Evolutionary conservation across 2,888 invertebrate genomes (phyloP).

Genomic region (Cepaea hortensis): DNA sequence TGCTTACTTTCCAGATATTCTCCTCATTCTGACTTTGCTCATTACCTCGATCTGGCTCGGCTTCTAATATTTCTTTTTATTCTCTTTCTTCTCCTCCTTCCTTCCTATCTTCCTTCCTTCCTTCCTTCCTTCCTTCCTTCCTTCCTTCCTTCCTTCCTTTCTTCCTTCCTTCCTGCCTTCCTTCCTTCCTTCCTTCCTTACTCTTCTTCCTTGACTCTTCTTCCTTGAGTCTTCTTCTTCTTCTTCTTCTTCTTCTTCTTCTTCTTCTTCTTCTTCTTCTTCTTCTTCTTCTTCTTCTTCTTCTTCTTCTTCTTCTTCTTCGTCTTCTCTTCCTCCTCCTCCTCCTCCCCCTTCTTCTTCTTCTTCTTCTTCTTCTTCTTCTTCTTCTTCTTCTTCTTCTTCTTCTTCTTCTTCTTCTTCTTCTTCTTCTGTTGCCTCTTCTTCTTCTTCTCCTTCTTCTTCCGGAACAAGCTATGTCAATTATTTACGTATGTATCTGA

Average conservation of each 20-base stretch:
- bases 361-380: neutral
- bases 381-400: too few relatives aligned
- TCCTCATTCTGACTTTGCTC: neutral
- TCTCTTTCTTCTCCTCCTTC: neutral
- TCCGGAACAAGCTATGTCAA: too few relatives aligned
- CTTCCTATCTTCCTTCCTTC: neutral
- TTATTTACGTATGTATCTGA: too few relatives aligned
- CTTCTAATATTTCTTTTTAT: neutral
- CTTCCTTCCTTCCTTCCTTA: neutral
- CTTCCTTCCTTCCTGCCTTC: neutral
- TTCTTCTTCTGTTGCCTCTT: neutral
- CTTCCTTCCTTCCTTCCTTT: neutral
- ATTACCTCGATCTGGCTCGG: neutral
- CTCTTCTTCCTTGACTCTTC: neutral
- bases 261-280: neutral
- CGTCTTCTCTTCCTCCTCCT: neutral
- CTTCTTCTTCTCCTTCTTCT: neutral
- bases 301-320: neutral
- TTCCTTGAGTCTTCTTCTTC: neutral
- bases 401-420: neutral
- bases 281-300: neutral
- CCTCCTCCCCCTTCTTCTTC: neutral
- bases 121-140: neutral
- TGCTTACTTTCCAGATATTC: neutral
- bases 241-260: neutral